Evolutionary conservation across 2,888 invertebrate species (phyloP).

Genomic region (Drosophila mimetica): DNA sequence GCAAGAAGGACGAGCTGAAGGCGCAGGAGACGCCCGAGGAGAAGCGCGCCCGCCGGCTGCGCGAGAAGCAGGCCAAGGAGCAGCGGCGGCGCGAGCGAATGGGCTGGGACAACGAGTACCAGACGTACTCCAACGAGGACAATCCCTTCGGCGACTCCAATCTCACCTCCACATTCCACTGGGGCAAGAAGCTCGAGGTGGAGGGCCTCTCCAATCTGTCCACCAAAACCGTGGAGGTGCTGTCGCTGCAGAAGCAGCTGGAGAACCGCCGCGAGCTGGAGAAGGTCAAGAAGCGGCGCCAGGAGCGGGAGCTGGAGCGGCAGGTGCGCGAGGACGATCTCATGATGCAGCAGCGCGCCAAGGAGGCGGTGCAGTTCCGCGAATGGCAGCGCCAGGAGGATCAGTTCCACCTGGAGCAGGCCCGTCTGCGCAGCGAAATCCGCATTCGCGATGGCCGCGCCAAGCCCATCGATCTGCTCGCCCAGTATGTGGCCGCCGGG

Average conservation of each 20-base stretch:
- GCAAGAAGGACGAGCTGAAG: constrained; percentile 91
- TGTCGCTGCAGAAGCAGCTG: constrained; percentile 94
- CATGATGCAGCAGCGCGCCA: constrained; percentile 93
- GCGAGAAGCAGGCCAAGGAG: constrained; percentile 96
- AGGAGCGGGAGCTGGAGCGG: constrained; percentile 94
- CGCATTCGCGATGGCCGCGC: constrained; percentile 98
- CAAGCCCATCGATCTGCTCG: constrained; percentile 98
- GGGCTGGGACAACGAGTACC: constrained; percentile 99
- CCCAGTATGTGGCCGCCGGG: constrained; percentile 93
- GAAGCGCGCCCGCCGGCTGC: constrained; percentile 92
- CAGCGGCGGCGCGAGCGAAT: constrained; percentile 93
- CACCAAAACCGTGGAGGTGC: constrained; percentile 91
- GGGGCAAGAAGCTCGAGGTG: constrained; percentile 97
- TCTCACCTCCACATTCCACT: constrained; percentile 96
- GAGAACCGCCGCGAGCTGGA: constrained; percentile 96
- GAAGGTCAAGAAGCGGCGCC: constrained; percentile 95
- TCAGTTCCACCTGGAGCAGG: constrained; percentile 98
- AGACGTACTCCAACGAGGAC: constrained; percentile 98
- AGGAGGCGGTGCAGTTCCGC: constrained; percentile 95
- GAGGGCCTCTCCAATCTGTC: constrained; percentile 93
- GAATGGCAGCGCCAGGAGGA: constrained; percentile 99
- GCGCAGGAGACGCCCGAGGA: constrained; percentile 98
- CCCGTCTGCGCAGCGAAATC: constrained; percentile 95
- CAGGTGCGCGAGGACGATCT: constrained; percentile 93
- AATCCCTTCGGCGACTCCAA: constrained; percentile 99